Base-by-base conservation (phyloP, 2,113 vertebrate species). In the Coregonus clupeaformis region DNA sequence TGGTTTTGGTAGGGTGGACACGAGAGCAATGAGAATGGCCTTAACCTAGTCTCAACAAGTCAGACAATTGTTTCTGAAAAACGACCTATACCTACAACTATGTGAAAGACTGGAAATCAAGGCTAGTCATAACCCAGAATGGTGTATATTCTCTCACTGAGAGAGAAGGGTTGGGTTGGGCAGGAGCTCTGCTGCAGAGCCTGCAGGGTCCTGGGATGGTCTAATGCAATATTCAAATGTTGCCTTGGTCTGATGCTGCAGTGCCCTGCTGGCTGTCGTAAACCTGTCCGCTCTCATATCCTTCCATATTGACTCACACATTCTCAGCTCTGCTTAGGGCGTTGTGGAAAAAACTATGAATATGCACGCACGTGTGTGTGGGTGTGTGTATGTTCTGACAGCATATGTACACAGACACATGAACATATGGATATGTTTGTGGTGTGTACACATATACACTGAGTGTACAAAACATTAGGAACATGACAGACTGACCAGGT, bases 171-270 rank as follows among this genome's bases (percentile, higher is more conserved):
- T 76, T 76, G 42, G 68, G 45, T 69, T 55, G 25, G 13, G 36
- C 74, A 12, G 63, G 14, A 82, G 77, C 30, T 63, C 72, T 74
- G 45, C 42, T 74, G 32, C 32, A 6, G 74, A 71, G 82, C 81
- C 82, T 68, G 45, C 57, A 60, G 72, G 45, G 22, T 12, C 12
- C 16, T 18, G 22, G 63, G n/a, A 45, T 36, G 66, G 73, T 83
- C 75, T 82, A 79, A 90, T 89, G 86, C 85, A 90, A 90, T 89
- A 91, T 91, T 90, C 76, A 91, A 81, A 88, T 81, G 73, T 25
- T 76, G 81, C 68, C 81, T 77, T 77, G n/a, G 67, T 82, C 30
- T 80, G 86, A 78, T 81, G 77, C 79, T 67, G 75, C 77, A 69
- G 36, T 83, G 81, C 82, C 72, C 75, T 13, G 47, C 84, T 71